A percentile compares a stretch with the other conserved stretches of the same genome.
These are phyloP conservation scores for Nebria salina DNA, from an alignment of 2,888 invertebrate genomes.

Conservation along the genomic window DNA sequence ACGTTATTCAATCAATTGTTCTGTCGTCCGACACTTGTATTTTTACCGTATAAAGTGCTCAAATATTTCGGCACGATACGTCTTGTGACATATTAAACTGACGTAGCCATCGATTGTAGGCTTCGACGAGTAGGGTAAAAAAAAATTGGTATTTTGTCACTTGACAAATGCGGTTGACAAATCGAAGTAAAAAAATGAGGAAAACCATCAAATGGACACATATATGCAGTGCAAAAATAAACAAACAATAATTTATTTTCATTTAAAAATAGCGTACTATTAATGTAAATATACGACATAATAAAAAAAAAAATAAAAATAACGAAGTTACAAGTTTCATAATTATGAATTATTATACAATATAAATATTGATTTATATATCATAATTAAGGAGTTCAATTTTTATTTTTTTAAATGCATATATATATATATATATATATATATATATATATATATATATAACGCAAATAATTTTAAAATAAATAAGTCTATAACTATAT, in stretches of 20 bases:
- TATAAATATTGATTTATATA: too few species aligned
- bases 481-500: too few species aligned
- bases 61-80: background rate
- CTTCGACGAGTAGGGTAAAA: background rate
- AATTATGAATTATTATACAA: background rate
- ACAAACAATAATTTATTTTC: background rate
- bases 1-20: background rate
- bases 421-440: too few species aligned
- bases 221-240: background rate
- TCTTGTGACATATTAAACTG: constrained; percentile 8
- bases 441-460: too few species aligned
- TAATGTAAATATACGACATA: background rate
- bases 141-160: constrained; percentile 17
- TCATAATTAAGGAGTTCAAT: too few species aligned
- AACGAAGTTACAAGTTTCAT: background rate
- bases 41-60: constrained; percentile 3
- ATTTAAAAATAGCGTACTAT: background rate
- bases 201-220: background rate
- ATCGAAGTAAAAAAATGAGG: constrained; percentile 12
- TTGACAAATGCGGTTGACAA: background rate
- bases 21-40: background rate
- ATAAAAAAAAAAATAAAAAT: background rate
- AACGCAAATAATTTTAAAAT: too few species aligned
- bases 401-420: too few species aligned
- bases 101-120: background rate